phyloP scores from a whole-genome alignment of 2,888 invertebrate species.

The Microctonus brassicae region DNA sequence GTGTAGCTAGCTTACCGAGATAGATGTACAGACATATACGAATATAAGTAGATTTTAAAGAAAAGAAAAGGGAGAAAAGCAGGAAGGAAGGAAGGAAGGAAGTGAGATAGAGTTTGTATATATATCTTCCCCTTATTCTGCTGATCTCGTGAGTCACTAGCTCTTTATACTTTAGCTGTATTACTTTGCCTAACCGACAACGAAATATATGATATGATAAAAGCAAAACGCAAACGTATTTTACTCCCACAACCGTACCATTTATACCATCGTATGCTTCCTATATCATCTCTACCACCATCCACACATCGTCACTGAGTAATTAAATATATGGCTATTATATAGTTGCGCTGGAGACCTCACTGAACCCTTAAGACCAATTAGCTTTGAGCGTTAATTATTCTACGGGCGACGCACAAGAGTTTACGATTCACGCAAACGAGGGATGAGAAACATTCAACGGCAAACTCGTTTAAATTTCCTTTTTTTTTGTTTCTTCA shows the following conservation, averaged over 20 bases:
- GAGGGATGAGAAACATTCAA: not conserved
- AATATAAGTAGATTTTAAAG: not conserved
- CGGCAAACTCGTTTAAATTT: not conserved
- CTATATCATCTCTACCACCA: conserved; percentile 2
- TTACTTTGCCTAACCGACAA: not conserved
- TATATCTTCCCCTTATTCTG: not conserved
- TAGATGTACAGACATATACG: conserved; percentile 6
- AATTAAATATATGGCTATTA: conserved; percentile 42
- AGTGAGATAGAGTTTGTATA: conserved; percentile 14
- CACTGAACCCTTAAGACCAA: conserved; percentile 41
- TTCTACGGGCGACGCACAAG: conserved; percentile 29
- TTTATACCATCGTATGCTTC: conserved; percentile 29
- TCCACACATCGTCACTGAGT: conserved; percentile 37
- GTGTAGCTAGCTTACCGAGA: conserved; percentile 55
- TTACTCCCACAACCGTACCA: not conserved
- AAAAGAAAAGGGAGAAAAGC: not conserved
- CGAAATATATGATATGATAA: conserved; percentile 19
- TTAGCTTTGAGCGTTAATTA: conserved; percentile 49
- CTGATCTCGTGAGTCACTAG: not conserved
- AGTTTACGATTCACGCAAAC: conserved; percentile 20
- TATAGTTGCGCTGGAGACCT: not conserved
- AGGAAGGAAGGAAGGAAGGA: conserved; percentile 31
- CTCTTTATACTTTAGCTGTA: not conserved
- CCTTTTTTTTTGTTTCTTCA: not conserved
- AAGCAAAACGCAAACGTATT: conserved; percentile 10